Base-by-base conservation (phyloP, 37 sponge, comb jelly and placozoan genomes). In the Axinella damicornis region DNA sequence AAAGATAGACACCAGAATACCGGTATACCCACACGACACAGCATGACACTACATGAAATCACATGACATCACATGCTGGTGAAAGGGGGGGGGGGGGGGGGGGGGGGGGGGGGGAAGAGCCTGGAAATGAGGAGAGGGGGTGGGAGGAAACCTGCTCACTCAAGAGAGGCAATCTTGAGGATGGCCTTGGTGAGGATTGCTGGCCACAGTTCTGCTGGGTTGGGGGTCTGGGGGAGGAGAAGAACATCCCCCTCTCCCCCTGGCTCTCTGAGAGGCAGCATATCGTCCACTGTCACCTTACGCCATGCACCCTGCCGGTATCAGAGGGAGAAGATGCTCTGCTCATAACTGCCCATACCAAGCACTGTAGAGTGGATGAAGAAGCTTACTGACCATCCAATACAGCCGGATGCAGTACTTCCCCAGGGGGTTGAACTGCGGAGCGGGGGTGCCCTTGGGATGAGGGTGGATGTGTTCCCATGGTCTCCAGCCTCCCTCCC, bases 391-490 rank as follows among this genome's bases (percentile, higher is more conserved):
- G 52, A 95, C 95, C 95, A 98, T 86, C 99, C 99, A 98, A 72
- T 76, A 91, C 22, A 98, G 85, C 60, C 84, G 86, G 61, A 98
- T 88, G 24, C 87, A 84, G 79, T 98, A 98, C 71, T 94, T 94
- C 14, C 99, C 99, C 13, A 53, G 25, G 18, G 96, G 87, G 63
- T 92, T 94, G 76, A 87, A 81, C 30, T 65, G 14, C 15, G 95
- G 95, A 27, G 84, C 53, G 28, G 75, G 69, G 4, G 60, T 59
- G 0, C 89, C 94, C 54, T 98, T 98, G 55, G 76, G 82, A n/a
- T 88, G 91, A n/a, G 98, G 98, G 54, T 93, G 85, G 83, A 98
- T 96, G 77, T 96, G 97, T 31, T 91, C 89, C 99, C 99, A 98
- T 20, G 99, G 99, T 24, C 68, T 52, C 99, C 99, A 98, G 25